Conservation (phyloP, 1,140 invertebrate genomes). For the Macrostomum lignano region DNA sequence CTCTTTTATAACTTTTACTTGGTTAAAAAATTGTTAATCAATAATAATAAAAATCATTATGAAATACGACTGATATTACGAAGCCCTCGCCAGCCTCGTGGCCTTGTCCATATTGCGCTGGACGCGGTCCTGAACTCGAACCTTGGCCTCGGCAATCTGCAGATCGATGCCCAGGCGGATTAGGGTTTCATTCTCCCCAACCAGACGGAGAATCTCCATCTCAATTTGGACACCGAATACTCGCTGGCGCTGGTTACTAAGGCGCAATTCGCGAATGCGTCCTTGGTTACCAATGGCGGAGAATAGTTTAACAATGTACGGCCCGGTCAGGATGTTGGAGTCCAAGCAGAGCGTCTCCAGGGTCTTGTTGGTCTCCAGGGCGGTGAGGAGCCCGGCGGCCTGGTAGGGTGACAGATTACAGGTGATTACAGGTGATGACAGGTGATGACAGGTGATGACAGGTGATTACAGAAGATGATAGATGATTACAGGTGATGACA, state of each 20-base stretch:
- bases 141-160: slow-evolving; percentile 75
- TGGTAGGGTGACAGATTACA: too few species aligned
- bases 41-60: too few species aligned
- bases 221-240: slow-evolving; percentile 84
- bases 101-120: slow-evolving; percentile 65
- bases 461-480: too few species aligned
- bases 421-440: too few species aligned
- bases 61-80: background rate
- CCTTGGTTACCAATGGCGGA: background rate
- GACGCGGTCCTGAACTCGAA: slow-evolving; percentile 60
- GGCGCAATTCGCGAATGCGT: background rate
- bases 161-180: slow-evolving; percentile 67
- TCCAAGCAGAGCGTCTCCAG: slow-evolving; percentile 69
- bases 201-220: slow-evolving; percentile 72
- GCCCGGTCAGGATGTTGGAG: slow-evolving; percentile 64
- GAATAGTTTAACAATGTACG: slow-evolving; percentile 5
- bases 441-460: too few species aligned
- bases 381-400: too few species aligned
- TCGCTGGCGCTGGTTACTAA: slow-evolving; percentile 16
- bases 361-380: slow-evolving; percentile 49
- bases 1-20: too few species aligned
- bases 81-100: background rate
- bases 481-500: too few species aligned
- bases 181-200: slow-evolving; percentile 66
- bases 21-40: too few species aligned